phyloP scores from a whole-genome alignment of 2,888 invertebrate genomes.

The Orchesellides sinensis region DNA sequence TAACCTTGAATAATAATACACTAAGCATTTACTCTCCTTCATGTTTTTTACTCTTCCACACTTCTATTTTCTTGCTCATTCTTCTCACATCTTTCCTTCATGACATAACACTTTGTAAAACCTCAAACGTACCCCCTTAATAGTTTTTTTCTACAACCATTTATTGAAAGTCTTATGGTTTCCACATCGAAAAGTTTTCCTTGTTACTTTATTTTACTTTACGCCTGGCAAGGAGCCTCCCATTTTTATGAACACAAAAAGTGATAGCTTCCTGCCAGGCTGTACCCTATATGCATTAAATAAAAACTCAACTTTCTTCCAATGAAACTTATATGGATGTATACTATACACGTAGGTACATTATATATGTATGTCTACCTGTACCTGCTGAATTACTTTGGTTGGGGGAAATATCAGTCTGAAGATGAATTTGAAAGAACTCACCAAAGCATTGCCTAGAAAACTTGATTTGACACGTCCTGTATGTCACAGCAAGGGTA shows the following conservation, averaged over 20 bases:
- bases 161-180: slow-evolving; percentile 44
- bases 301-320: no score
- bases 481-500: background rate
- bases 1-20: slow-evolving; percentile 56
- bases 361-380: no score
- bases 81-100: slow-evolving; percentile 60
- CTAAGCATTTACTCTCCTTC: slow-evolving; percentile 7
- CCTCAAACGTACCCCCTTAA: slow-evolving; percentile 47
- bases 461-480: background rate
- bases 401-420: background rate
- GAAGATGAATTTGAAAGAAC: background rate
- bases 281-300: no score
- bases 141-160: slow-evolving; percentile 41
- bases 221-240: slow-evolving; percentile 1
- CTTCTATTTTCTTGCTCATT: slow-evolving; percentile 36
- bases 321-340: no score
- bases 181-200: slow-evolving; percentile 34
- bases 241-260: slow-evolving; percentile 12
- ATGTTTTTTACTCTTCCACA: slow-evolving; percentile 9
- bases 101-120: slow-evolving; percentile 59
- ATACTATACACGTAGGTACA: no score
- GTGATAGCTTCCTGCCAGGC: background rate
- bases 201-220: slow-evolving; percentile 15
- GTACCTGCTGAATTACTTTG: background rate
- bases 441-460: slow-evolving; percentile 2